Percentiles rank a stretch among this genome's conserved stretches.
Evolutionary conservation across 2,888 invertebrate species (phyloP).

Genomic region (Scaptomyza reducta): DNA sequence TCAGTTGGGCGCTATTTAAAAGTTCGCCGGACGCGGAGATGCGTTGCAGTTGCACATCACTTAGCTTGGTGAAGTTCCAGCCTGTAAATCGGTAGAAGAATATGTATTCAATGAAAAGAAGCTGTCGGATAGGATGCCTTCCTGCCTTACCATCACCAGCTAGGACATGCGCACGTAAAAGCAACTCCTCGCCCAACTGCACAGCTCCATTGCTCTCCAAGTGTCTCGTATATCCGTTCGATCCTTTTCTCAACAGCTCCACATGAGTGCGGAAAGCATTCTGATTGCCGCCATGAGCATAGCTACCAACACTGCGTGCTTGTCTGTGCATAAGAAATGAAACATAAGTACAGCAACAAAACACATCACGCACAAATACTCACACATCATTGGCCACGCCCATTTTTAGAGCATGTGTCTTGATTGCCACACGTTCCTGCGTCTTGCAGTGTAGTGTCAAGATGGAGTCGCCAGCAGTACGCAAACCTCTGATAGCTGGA

Average conservation of each 20-base stretch:
- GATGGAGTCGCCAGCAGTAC: conserved; percentile 85
- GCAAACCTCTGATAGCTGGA: conserved; percentile 85
- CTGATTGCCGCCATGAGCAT: conserved; percentile 86
- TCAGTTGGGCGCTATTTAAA: conserved; percentile 82
- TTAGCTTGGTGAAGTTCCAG: conserved; percentile 86
- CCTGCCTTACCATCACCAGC: conserved; percentile 85
- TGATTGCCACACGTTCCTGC: conserved; percentile 85
- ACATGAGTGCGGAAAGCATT: conserved; percentile 86
- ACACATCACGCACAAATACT: conserved; percentile 41
- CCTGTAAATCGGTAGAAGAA: conserved; percentile 53
- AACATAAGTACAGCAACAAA: not conserved
- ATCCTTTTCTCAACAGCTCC: conserved; percentile 85
- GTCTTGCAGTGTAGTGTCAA: conserved; percentile 86
- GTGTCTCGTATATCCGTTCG: conserved; percentile 85
- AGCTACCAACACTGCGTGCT: conserved; percentile 81
- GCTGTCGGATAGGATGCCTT: not conserved
- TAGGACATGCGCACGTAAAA: conserved; percentile 85
- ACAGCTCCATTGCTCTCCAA: conserved; percentile 85
- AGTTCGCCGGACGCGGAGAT: conserved; percentile 79
- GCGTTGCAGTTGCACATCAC: conserved; percentile 85
- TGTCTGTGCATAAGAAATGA: conserved; percentile 64
- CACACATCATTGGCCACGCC: conserved; percentile 84
- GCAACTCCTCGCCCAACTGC: conserved; percentile 86
- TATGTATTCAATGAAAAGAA: too few species aligned
- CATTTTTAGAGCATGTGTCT: conserved; percentile 84